Percentiles rank a stretch among this genome's conserved stretches.
phyloP scores from a whole-genome alignment of 2,113 vertebrate genomes.

The Coturnix japonica region DNA sequence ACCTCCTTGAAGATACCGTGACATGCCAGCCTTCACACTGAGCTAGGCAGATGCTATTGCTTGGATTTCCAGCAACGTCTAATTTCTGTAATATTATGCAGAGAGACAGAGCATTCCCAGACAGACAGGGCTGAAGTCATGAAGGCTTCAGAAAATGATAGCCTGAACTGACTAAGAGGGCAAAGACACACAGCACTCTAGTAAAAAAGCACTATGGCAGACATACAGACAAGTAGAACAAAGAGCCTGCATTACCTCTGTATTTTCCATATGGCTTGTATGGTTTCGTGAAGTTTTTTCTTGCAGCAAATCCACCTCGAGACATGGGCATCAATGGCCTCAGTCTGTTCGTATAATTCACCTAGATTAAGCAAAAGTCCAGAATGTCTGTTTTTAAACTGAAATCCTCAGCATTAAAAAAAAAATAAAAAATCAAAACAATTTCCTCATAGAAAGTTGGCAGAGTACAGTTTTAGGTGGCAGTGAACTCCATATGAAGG shows the following conservation, averaged over 20 bases:
- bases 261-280: slow-evolving; percentile 1
- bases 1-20: not conserved
- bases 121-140: not conserved
- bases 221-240: not conserved
- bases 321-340: slow-evolving; percentile 1
- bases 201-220: not conserved
- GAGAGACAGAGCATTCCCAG: not conserved
- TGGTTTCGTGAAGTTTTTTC: not conserved
- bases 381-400: not conserved
- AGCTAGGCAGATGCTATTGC: not conserved
- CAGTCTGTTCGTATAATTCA: slow-evolving; percentile 11
- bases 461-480: not conserved
- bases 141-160: not conserved
- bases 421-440: not conserved
- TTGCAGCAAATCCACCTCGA: slow-evolving; percentile 18
- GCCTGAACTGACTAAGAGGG: not conserved
- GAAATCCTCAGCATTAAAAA: not conserved
- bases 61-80: not conserved
- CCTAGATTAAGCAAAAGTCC: slow-evolving; percentile 12
- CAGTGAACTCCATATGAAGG: not conserved
- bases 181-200: not conserved
- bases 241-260: not conserved
- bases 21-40: not conserved
- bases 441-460: not conserved
- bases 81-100: not conserved